phyloP scores from a whole-genome alignment of 1,140 invertebrate species.

The Armadillidium nasatum region DNA sequence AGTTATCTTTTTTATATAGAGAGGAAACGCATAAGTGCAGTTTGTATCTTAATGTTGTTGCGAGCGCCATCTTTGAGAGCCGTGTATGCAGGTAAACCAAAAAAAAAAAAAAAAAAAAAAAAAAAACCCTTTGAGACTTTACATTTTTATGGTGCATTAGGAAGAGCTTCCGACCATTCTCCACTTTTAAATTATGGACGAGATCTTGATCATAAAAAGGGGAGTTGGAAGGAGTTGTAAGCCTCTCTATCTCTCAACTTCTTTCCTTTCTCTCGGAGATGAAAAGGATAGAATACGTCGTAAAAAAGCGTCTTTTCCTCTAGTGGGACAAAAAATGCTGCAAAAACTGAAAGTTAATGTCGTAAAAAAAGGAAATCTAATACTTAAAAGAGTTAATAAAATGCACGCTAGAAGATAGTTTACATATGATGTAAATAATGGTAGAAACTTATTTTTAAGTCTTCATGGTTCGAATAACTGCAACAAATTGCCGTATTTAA shows the following conservation, averaged over 20 bases:
- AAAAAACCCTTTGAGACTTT: background rate
- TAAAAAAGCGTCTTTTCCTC: background rate
- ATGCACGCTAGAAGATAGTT: background rate
- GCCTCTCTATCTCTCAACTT: no score
- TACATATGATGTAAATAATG: no score
- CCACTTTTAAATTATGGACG: constrained; percentile 8
- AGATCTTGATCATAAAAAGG: constrained; percentile 10
- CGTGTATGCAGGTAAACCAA: background rate
- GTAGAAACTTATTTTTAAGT: no score
- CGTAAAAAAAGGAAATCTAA: constrained; percentile 9
- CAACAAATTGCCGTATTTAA: no score
- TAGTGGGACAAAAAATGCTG: background rate
- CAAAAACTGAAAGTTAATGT: background rate
- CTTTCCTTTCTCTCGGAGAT: background rate
- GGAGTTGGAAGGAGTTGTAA: background rate
- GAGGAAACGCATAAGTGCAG: no score
- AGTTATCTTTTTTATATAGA: no score
- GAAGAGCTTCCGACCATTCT: background rate
- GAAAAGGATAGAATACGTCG: background rate
- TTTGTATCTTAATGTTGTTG: background rate
- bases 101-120: background rate
- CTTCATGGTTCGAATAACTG: no score
- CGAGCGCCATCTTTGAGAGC: background rate
- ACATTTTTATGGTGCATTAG: constrained; percentile 5
- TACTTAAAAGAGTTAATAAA: constrained; percentile 9